Percentiles rank a stretch among this genome's conserved stretches.
phyloP scores from a whole-genome alignment of 2,113 vertebrate genomes.

The Engystomops pustulosus region DNA sequence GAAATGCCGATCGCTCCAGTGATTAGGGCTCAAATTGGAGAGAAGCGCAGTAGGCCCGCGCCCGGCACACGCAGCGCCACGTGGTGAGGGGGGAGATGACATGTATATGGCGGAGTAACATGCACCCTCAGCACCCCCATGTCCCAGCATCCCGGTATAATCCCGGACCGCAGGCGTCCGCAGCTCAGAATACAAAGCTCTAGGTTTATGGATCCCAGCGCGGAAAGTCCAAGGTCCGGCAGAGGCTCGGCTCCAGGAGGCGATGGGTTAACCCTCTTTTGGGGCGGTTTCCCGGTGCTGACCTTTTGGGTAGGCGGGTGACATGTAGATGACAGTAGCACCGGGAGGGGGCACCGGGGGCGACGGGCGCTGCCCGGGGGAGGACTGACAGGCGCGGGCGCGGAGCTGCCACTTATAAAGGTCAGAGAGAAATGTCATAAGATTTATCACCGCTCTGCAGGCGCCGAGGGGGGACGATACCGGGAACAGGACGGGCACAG shows the following conservation, averaged over 20 bases:
- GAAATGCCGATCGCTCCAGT: neutral
- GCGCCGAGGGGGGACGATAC: conserved; percentile 18
- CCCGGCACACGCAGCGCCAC: neutral
- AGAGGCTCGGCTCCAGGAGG: neutral
- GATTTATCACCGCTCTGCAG: conserved; percentile 56
- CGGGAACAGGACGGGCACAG: conserved; percentile 2
- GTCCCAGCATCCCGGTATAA: too few relatives aligned
- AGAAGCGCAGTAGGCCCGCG: neutral
- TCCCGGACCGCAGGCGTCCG: too few relatives aligned
- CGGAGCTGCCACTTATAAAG: conserved; percentile 55
- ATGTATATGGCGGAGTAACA: too few relatives aligned
- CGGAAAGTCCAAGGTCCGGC: neutral
- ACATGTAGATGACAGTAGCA: conserved; percentile 41
- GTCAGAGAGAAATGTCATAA: conserved; percentile 59
- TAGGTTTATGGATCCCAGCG: too few relatives aligned
- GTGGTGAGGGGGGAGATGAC: too few relatives aligned
- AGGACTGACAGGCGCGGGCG: conserved; percentile 49
- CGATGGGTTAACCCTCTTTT: neutral
- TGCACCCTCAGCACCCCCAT: too few relatives aligned
- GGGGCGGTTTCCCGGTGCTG: neutral
- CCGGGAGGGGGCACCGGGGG: conserved; percentile 1
- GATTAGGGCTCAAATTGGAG: neutral
- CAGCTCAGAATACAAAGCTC: too few relatives aligned
- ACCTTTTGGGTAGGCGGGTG: conserved; percentile 50
- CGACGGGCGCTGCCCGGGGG: conserved; percentile 32